Evolutionary conservation across 1,140 invertebrate genomes (phyloP), one percentile per base, ranked within the genome.

Genomic region (Zeugodacus cucurbitae): DNA sequence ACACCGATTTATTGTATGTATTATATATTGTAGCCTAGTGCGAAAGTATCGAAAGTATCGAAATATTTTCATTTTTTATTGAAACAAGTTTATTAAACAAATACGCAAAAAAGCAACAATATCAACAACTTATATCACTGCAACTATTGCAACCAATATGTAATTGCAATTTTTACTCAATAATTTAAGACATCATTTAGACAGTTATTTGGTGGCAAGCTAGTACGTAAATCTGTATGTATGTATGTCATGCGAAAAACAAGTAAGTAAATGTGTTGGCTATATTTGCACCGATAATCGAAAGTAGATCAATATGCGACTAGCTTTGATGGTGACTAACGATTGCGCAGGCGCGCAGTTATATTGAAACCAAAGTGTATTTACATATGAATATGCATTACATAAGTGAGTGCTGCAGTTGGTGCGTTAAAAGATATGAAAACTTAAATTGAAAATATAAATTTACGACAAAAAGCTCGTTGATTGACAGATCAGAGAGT

Each of bases 81-180:
- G 7, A 41, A 22, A 74, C 6, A n/a, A 37, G 67, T 41, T 74
- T 74, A 11, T n/a, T 67, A 74, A 32, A 41, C 14, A 41, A 41
- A 22, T 41, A 3, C 14, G 32, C 14, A 34, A 37, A 0, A 20
- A 2, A 59, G 2, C n/a, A 59, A 41, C 34, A 34, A 37, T 22
- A 74, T 74, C 34, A 54, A 54, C 67, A n/a, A n/a, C 20, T 37
- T 74, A 74, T 34, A 41, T 74, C 67, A 74, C n/a, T 74, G 17
- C 32, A 14, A 67, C 22, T 29, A 17, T 20, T 37, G 34, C 17
- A 32, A 1, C 4, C 67, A 41, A 37, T 74, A 22, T n/a, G 26
- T 17, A 82, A 10, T 41, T 78, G 20, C 70, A 78, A 78, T 37
- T 78, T 82, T 54, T 82, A 8, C 74, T 82, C 74, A 82, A 82